Base-by-base conservation (phyloP, 2,888 invertebrate species). In the Catocala nupta region DNA sequence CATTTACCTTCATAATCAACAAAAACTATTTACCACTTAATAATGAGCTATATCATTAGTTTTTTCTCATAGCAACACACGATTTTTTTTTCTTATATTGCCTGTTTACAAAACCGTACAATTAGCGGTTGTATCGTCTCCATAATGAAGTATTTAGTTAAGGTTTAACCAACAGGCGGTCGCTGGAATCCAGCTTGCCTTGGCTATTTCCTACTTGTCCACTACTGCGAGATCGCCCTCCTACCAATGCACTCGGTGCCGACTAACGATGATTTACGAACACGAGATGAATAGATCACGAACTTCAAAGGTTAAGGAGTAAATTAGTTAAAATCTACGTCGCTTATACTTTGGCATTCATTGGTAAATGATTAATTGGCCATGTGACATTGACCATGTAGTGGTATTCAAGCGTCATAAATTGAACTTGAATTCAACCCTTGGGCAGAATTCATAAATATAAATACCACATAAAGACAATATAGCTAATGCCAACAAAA, bases 151-250 rank as follows among this genome's bases (percentile, higher is more conserved):
- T 58, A 48, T 55, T 59, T 59, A 63, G 34, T 85, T 81, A 85
- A 85, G 81, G 82, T 74, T 77, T 84, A 79, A 82, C 81, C 85
- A 86, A 85, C 84, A 83, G 78, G 81, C 85, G 81, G 79, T 77
- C 70, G 78, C 82, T 85, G 87, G 90, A 90, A 91, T 90, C 91
- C 85, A 80, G 92, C 84, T 93, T 87, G 86, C 93, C 93, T 93
- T 93, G 93, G 85, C 71, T 81, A 85, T 92, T 93, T 93, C 93
- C 93, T 93, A 91, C 90, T 90, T 86, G 84, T 83, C 72, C 80
- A 83, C 81, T 75, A 83, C 72, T 78, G 73, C 69, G 71, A 73
- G 63, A 70, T 65, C 63, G 53, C 71, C 73, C 49, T 66, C 12
- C 74, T 80, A 78, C 78, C 77, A 73, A 68, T 73, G 67, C 67